These are phyloP conservation scores for Melanotaenia parkinsoni DNA, from an alignment of 2,797 vertebrate genomes.

Conservation along the genomic window DNA sequence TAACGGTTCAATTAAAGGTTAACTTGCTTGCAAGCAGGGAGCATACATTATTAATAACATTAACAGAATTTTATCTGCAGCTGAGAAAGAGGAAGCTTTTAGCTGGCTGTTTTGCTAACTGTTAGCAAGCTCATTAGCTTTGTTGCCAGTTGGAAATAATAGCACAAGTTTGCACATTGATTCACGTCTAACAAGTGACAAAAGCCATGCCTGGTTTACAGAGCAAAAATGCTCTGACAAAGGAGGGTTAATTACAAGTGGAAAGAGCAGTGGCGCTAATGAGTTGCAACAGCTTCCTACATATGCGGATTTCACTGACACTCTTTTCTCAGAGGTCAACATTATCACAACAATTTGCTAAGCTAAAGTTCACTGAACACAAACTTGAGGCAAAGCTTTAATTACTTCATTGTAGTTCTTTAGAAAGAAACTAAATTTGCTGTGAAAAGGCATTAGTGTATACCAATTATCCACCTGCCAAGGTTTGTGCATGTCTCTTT, in stretches of 20 bases:
- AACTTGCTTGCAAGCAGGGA: not conserved
- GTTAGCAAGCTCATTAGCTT: not conserved
- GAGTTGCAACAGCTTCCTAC: not conserved
- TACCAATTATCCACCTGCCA: too few relatives aligned
- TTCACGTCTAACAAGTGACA: not conserved
- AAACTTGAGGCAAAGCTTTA: too few relatives aligned
- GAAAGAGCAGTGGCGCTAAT: not conserved
- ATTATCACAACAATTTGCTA: too few relatives aligned
- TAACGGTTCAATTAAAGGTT: slow-evolving; percentile 9
- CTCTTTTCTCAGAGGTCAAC: not conserved
- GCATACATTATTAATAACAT: slow-evolving; percentile 7
- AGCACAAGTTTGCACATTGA: not conserved
- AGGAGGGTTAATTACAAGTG: not conserved
- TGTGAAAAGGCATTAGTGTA: too few relatives aligned
- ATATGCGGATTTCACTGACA: not conserved
- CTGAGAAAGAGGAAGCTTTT: not conserved
- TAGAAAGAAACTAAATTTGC: too few relatives aligned
- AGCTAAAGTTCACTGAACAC: too few relatives aligned
- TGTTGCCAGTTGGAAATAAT: not conserved
- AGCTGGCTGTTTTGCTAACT: not conserved
- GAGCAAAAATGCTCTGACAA: not conserved
- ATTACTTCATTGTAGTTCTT: too few relatives aligned
- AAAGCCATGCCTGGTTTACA: not conserved
- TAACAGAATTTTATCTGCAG: not conserved
- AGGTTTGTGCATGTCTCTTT: too few relatives aligned